Evolutionary conservation across 2,113 vertebrate genomes (phyloP), one percentile per base, ranked within the genome.

Genomic region (Lethenteron reissneri): DNA sequence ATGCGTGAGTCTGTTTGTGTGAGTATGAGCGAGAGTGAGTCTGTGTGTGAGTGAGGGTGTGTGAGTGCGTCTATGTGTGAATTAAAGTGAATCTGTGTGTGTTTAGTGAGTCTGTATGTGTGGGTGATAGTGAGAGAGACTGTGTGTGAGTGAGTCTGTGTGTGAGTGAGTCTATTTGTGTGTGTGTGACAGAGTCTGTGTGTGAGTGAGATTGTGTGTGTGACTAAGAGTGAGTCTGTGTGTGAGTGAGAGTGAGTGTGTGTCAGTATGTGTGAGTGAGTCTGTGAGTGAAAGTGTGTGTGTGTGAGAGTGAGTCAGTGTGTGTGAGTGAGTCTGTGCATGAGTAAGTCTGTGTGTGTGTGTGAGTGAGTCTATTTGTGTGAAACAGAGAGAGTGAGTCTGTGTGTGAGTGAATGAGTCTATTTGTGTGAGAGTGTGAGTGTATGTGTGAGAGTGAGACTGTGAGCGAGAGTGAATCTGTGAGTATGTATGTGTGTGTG

Each of bases 1-100:
- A 25, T 41, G 41, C 6, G 41, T 41, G 41, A 41, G 41, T 41
- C 41, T 41, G 41, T 41, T 41, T 41, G 41, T 41, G 41, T 41
- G 41, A 41, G 41, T 41, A 5, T 41, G 41, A 41, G 41, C 41
- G 41, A 41, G 41, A 41, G 70, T 15, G 70, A 56, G 17, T 4
- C 25, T 70, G 70, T 15, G 13, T 70, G 70, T 15, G 17, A 15
- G 70, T 15, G 69, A 25, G 69, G 12, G 13, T n/a, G 69, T 12
- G 69, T 12, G 69, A 12, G 10, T 70, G 69, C 56, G 10, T 70
- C 19, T 70, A n/a, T 70, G 69, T 70, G 69, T 70, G 69, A 25
- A 56, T 3, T 19, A 12, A 56, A 12, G 2, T 12, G 10, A 12
- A 3, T 70, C 19, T n/a, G 69, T 70, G 69, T 70, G 15, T 70